These are phyloP conservation scores for Varanus salvator DNA, from an alignment of 2,113 vertebrate species.

Conservation along the genomic window DNA sequence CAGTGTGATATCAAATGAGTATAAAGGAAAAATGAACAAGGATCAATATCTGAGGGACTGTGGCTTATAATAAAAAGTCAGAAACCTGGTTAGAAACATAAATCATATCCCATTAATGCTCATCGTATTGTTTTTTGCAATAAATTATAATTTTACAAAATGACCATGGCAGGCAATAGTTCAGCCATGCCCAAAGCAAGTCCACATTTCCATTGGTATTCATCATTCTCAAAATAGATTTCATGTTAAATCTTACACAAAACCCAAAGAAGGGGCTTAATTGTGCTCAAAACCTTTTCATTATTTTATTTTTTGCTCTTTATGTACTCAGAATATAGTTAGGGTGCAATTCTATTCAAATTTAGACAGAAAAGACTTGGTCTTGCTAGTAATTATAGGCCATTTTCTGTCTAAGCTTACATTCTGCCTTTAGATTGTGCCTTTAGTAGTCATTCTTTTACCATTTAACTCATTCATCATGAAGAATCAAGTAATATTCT, in stretches of 20 bases:
- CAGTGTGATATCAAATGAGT: neutral
- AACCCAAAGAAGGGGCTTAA: neutral
- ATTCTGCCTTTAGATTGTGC: too few relatives aligned
- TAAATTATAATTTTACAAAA: slow-evolving; percentile 15
- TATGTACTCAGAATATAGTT: neutral
- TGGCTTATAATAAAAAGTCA: neutral
- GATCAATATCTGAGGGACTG: neutral
- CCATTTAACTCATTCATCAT: neutral
- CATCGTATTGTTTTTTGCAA: neutral
- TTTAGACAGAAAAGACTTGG: too few relatives aligned
- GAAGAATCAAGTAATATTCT: neutral
- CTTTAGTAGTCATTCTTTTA: neutral
- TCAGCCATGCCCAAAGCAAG: neutral
- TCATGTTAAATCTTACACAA: neutral
- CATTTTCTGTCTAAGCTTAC: too few relatives aligned
- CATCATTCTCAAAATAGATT: neutral
- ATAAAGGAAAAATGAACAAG: neutral
- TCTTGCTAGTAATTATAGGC: too few relatives aligned
- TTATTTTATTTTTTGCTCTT: neutral
- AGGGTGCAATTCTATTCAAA: too few relatives aligned
- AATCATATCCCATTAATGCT: neutral
- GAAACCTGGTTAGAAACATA: neutral
- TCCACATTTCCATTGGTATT: neutral
- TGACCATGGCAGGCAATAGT: neutral
- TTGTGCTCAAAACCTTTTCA: neutral